Base-by-base conservation (phyloP, 2,888 invertebrate genomes). In the Aphidoletes aphidimyza region DNA sequence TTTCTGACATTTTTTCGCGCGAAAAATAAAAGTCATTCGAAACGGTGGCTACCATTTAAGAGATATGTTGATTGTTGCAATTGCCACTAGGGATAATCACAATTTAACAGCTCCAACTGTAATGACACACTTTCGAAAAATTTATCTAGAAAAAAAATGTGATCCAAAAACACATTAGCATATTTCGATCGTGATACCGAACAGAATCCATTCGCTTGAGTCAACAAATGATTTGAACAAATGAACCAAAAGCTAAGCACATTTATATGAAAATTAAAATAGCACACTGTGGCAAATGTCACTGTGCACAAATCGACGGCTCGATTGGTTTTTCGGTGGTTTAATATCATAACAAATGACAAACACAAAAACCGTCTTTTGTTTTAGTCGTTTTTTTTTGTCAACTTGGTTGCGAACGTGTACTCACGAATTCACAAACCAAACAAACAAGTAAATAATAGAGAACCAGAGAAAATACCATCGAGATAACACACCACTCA, bases 91-190 rank as follows among this genome's bases (percentile, higher is more conserved):
- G 26, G 22, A 22, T n/a, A 54, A 54, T 22, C 54, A n/a, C 3
- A 54, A 54, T 54, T 54, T n/a, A n/a, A 54, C 22, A 54, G 26
- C 3, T 19, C 14, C 8, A 47, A 17, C 54, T 54, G 19, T 19
- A 78, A 34, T 78, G 78, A 78, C 78, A 78, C 78, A 78, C 78
- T 78, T 78, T 78, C 78, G 19, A 36, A 59, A 78, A 78, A 78
- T 78, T 17, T 36, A 8, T 34, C 36, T 19, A 78, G n/a, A n/a
- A n/a, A n/a, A n/a, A n/a, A 78, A 78, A 78, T 78, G 34, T 26
- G 26, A 54, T 54, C 6, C 54, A 54, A 54, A n/a, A n/a, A 26
- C 22, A 26, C 78, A 78, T 78, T 78, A 78, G 36, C 78, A 78
- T 78, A 78, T 78, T 36, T 34, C 36, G n/a, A 78, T 78, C 78